A percentile compares a stretch with the other conserved stretches of the same genome.
These are phyloP conservation scores for Sorex fumeus DNA, from an alignment of 2,113 vertebrate genomes.

Conservation along the genomic window DNA sequence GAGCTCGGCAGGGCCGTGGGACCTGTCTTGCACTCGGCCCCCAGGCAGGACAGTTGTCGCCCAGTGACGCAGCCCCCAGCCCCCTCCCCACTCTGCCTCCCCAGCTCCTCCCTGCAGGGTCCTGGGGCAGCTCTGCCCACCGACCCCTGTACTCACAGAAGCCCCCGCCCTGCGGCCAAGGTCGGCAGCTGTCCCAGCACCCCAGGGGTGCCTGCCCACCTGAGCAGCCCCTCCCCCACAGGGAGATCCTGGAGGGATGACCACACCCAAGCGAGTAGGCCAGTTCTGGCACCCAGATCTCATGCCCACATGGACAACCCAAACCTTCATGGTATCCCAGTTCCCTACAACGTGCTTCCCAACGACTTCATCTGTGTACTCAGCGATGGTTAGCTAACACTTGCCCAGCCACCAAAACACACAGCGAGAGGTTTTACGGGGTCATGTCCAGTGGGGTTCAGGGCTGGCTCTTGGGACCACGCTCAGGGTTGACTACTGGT, in stretches of 20 bases:
- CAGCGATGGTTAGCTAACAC: not conserved
- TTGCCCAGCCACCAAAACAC: not conserved
- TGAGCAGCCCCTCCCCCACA: no score
- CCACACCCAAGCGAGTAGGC: conserved; percentile 24
- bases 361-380: not conserved
- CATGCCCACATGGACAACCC: conserved; percentile 24
- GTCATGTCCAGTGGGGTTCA: no score
- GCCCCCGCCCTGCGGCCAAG: no score
- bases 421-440: no score
- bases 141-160: no score
- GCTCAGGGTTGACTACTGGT: no score
- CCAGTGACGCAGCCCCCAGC: not conserved
- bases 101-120: no score
- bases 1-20: conserved; percentile 37
- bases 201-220: no score
- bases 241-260: no score
- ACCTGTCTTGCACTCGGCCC: not conserved
- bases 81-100: not conserved
- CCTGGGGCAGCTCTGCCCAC: not conserved
- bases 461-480: no score
- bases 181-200: no score
- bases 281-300: not conserved
- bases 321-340: not conserved
- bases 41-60: not conserved
- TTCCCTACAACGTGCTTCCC: rapidly evolving